A percentile compares a stretch with the other conserved stretches of the same genome.
phyloP scores from a whole-genome alignment of 2,797 vertebrate genomes.

The Channa striata region DNA sequence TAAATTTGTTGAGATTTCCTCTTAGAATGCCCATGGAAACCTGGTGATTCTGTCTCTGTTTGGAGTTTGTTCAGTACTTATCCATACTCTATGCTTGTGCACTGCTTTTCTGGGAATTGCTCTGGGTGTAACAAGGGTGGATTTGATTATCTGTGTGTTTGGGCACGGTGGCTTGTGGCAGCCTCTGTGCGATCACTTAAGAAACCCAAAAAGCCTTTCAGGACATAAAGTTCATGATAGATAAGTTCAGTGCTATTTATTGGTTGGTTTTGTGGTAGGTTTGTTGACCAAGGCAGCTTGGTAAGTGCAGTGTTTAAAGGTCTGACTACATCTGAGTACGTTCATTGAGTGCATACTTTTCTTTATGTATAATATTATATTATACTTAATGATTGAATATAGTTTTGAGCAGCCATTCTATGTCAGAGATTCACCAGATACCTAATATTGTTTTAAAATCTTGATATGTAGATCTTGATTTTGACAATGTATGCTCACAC shows the following conservation, averaged over 20 bases:
- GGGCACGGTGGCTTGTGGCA: constrained; percentile 6
- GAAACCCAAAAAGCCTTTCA: constrained; percentile 18
- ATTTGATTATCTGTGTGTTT: constrained; percentile 43
- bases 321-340: not conserved
- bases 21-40: not conserved
- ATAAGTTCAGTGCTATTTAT: not conserved
- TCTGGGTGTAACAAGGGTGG: constrained; percentile 56
- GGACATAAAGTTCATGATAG: not conserved
- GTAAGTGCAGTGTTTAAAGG: not conserved
- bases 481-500: not conserved
- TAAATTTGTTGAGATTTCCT: not conserved
- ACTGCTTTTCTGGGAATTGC: constrained; percentile 27
- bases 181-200: constrained; percentile 2
- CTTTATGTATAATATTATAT: not conserved
- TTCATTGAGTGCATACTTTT: not conserved
- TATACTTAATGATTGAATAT: not conserved
- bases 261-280: not conserved
- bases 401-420: not conserved
- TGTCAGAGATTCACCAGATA: not conserved
- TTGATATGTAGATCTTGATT: not conserved
- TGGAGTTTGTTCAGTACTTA: constrained; percentile 34
- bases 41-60: not conserved
- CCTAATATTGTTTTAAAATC: not conserved
- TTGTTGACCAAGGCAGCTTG: not conserved
- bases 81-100: constrained; percentile 41